Evolutionary conservation across 1,140 invertebrate species (phyloP).

Genomic region (Ditylenchus dipsaci): DNA sequence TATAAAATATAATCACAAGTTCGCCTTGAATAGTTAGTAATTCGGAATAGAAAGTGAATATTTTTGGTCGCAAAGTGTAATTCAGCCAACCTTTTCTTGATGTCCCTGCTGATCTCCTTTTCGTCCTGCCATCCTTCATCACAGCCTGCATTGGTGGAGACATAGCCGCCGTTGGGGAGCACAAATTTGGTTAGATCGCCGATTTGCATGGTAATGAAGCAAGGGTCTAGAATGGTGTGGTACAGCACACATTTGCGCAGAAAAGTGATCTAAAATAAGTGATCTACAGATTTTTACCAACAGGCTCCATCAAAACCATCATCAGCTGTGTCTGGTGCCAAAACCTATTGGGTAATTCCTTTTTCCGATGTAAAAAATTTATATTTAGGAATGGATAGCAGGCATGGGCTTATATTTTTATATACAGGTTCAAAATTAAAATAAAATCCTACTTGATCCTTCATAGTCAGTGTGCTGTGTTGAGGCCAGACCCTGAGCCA

Average conservation of each 20-base stretch:
- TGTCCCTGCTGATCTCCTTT: conserved; percentile 48
- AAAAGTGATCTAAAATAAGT: conserved; percentile 41
- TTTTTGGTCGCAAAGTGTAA: no score
- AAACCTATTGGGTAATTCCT: no score
- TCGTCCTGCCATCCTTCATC: conserved; percentile 56
- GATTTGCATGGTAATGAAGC: conserved; percentile 49
- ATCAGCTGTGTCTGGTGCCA: no score
- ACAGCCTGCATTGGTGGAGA: conserved; percentile 40
- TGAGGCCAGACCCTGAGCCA: conserved; percentile 54
- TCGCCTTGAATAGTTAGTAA: no score
- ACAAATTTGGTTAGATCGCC: conserved; percentile 53
- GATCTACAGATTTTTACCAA: not conserved
- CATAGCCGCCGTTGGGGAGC: conserved; percentile 54
- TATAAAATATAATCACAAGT: no score
- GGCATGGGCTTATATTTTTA: no score
- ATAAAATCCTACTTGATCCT: conserved; percentile 36
- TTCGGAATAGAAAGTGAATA: no score
- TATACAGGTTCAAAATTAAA: no score
- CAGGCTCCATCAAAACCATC: no score
- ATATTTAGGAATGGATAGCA: no score
- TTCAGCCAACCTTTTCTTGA: conserved; percentile 50
- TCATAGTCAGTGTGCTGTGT: conserved; percentile 24
- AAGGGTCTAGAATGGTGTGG: conserved; percentile 54
- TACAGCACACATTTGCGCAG: conserved; percentile 56
- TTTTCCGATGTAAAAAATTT: no score